Evolutionary conservation across 2,113 vertebrate species (phyloP), one percentile per base, ranked within the genome.

Genomic region (Phylloscopus whistleri): DNA sequence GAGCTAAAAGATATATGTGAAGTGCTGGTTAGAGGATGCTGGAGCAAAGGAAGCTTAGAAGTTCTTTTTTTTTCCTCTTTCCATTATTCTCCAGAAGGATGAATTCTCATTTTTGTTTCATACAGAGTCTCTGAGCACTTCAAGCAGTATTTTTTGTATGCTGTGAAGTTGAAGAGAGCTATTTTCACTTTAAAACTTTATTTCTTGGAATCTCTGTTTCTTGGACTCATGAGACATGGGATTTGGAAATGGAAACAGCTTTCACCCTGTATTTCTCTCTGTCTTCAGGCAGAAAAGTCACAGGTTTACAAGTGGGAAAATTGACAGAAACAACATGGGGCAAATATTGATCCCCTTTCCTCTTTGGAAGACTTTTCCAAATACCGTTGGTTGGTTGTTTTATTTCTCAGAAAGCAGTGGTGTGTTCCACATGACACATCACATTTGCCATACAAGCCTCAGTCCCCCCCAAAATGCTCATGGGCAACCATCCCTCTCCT

Each of bases 281-380:
- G 41, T 93, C 55, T 90, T 95, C 72, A 83, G 81, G 58, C 82
- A 91, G 56, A 81, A 81, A 92, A 96, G 39, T 81, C 73, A 43
- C 33, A 51, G 68, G 49, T 92, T 90, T 89, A 62, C 69, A 90
- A 94, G 74, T 49, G 83, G 88, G 80, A 96, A 96, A 95, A 89
- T 3, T 58, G 49, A 76, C 69, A 81, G 44, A 90, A 68, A 37
- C 58, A 92, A 28, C 52, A 46, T 11, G 23, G 69, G 52, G 33
- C 39, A 92, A 94, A 81, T 48, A 43, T n/a, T 23, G 18, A 72
- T 92, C 88, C 59, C 16, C 10, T 80, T 48, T 85, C 31, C 23
- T 90, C 60, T 76, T 80, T 3, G 4, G 44, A 91, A 94, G 62
- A 58, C 46, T 84, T n/a, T 81, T 78, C 48, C 39, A 84, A 44